These are phyloP conservation scores for Hypomesus transpacificus DNA, from an alignment of 2,113 vertebrate genomes.

Conservation along the genomic window DNA sequence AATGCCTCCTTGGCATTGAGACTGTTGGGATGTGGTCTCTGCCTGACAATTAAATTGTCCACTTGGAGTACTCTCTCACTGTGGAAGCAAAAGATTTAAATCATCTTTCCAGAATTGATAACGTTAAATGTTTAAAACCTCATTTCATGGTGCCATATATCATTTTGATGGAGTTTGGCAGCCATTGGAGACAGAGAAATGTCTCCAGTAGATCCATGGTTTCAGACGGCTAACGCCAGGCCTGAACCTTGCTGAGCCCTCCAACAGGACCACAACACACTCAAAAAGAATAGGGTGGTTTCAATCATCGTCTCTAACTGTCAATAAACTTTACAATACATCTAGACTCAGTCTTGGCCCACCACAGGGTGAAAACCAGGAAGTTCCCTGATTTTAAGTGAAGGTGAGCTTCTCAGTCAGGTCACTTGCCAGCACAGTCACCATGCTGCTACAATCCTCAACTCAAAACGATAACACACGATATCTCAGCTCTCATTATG, in stretches of 20 bases:
- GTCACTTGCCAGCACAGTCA: not conserved
- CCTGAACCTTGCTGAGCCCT: too few relatives aligned
- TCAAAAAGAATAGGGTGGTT: too few relatives aligned
- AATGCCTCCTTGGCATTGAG: slow-evolving; percentile 58
- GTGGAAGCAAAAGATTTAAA: slow-evolving; percentile 57
- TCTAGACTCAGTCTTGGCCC: not conserved
- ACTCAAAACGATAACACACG: not conserved
- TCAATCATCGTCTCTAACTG: too few relatives aligned
- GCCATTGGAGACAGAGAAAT: slow-evolving; percentile 32
- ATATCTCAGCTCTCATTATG: too few relatives aligned
- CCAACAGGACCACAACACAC: too few relatives aligned
- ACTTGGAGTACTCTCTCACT: slow-evolving; percentile 59
- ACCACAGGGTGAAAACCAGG: slow-evolving; percentile 1
- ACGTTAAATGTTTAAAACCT: slow-evolving; percentile 51
- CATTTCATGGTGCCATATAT: slow-evolving; percentile 48
- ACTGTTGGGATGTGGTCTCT: slow-evolving; percentile 62
- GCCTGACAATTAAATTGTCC: slow-evolving; percentile 63
- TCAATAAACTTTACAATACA: not conserved
- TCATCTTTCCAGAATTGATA: slow-evolving; percentile 58
- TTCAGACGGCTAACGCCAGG: too few relatives aligned
- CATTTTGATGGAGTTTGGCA: not conserved
- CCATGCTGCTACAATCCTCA: not conserved
- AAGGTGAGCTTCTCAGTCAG: not conserved
- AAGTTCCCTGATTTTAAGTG: not conserved
- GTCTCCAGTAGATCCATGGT: not conserved